These are phyloP conservation scores for Micronisus gabar DNA, from an alignment of 2,113 vertebrate species.

Conservation along the genomic window DNA sequence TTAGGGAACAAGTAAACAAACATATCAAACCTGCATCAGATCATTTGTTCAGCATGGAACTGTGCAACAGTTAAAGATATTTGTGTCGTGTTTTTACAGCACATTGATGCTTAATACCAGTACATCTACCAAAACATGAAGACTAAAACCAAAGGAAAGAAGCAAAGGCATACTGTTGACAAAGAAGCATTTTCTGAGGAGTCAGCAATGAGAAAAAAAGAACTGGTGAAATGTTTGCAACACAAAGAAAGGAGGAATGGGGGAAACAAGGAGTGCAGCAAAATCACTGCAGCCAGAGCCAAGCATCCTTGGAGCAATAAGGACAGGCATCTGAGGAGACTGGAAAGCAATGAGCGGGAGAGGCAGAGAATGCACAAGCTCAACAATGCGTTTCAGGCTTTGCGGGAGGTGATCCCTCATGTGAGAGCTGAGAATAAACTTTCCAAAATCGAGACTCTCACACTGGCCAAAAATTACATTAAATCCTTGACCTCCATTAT, in stretches of 20 bases:
- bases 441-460: conserved; percentile 98
- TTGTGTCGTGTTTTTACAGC: conserved; percentile 39
- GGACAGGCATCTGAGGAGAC: conserved; percentile 81
- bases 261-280: conserved; percentile 1
- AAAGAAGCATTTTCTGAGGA: conserved; percentile 69
- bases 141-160: conserved; percentile 84
- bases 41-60: not conserved
- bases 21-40: not conserved
- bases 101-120: not conserved
- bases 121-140: conserved; percentile 79
- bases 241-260: conserved; percentile 45
- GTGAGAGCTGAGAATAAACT: conserved; percentile 93
- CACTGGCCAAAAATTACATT: conserved; percentile 97
- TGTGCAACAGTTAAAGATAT: not conserved
- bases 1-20: not conserved
- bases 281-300: conserved; percentile 17
- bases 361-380: conserved; percentile 98
- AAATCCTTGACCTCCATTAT: conserved; percentile 93
- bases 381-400: conserved; percentile 95
- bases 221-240: conserved; percentile 75
- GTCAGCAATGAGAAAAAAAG: conserved; percentile 73
- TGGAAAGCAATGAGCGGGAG: conserved; percentile 96
- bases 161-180: conserved; percentile 66
- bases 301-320: conserved; percentile 67
- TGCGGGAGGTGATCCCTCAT: conserved; percentile 93